Evolutionary conservation across 64 coral and sea anemone genomes (phyloP).

Genomic region (Cladopsammia gracilis): DNA sequence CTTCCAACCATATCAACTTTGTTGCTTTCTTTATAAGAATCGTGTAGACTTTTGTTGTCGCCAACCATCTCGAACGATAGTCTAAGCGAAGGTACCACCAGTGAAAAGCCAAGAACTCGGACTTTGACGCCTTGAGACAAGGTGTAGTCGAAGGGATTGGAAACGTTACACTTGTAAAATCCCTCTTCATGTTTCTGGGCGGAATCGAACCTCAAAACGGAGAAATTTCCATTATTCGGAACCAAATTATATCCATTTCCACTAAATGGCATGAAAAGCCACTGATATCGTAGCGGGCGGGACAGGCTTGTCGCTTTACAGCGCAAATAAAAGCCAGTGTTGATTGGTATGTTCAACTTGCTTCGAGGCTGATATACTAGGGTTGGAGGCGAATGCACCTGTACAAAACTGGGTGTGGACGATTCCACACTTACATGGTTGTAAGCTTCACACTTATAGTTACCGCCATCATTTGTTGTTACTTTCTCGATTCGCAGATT

Average conservation of each 20-base stretch:
- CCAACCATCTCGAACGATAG: conserved; percentile 9
- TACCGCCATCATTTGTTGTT: conserved; percentile 39
- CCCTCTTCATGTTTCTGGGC: conserved; percentile 27
- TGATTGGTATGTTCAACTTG: background rate
- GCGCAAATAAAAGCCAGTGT: conserved; percentile 15
- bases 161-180: conserved; percentile 61
- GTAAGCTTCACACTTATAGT: conserved; percentile 65
- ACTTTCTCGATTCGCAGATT: conserved; percentile 20
- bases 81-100: conserved; percentile 22
- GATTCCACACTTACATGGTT: conserved; percentile 27
- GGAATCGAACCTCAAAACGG: conserved; percentile 1
- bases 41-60: background rate
- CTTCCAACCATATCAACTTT: background rate
- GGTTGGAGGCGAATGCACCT: conserved; percentile 35
- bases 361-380: conserved; percentile 50
- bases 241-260: conserved; percentile 8
- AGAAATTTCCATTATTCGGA: conserved; percentile 3
- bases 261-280: conserved; percentile 11
- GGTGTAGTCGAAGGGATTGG: conserved; percentile 53
- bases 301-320: background rate
- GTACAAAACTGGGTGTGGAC: conserved; percentile 31
- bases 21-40: background rate
- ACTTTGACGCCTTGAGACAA: conserved; percentile 14
- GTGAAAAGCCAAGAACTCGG: conserved; percentile 38
- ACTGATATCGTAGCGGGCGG: conserved; percentile 42